Evolutionary conservation across 2,888 invertebrate species (phyloP).

Genomic region (Meganola albula): DNA sequence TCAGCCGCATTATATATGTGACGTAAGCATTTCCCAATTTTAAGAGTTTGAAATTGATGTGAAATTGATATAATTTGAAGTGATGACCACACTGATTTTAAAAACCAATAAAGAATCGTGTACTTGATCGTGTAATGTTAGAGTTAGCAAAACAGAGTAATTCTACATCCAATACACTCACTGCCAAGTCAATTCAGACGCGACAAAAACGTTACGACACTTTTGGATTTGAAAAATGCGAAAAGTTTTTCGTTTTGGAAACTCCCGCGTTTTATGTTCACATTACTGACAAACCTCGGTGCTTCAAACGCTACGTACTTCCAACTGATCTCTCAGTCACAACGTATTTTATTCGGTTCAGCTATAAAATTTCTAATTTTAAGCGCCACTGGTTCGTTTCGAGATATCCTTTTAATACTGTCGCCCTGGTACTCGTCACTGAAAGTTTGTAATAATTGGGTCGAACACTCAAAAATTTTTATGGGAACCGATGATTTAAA

Average conservation of each 20-base stretch:
- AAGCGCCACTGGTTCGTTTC: constrained; percentile 30
- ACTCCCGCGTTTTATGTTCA: constrained; percentile 49
- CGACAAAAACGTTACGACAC: constrained; percentile 40
- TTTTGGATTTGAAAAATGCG: constrained; percentile 53
- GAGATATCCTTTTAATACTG: constrained; percentile 10
- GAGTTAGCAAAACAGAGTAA: no score
- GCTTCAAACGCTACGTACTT: constrained; percentile 32
- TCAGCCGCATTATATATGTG: no score
- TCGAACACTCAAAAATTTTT: no score
- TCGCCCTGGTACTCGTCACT: constrained; percentile 6
- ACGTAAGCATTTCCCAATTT: no score
- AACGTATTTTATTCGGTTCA: constrained; percentile 30
- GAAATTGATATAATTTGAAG: no score
- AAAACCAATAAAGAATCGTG: no score
- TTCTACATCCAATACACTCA: no score
- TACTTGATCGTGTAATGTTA: no score
- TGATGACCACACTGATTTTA: no score
- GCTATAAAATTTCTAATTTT: constrained; percentile 48
- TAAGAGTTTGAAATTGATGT: no score
- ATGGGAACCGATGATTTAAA: no score
- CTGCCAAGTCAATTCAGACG: constrained; percentile 26
- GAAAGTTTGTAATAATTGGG: no score
- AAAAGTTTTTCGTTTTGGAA: constrained; percentile 54
- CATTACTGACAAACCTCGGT: constrained; percentile 53
- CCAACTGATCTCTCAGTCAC: constrained; percentile 26